Conservation (phyloP, 2,797 vertebrate species). For the Limnodromus scolopaceus region DNA sequence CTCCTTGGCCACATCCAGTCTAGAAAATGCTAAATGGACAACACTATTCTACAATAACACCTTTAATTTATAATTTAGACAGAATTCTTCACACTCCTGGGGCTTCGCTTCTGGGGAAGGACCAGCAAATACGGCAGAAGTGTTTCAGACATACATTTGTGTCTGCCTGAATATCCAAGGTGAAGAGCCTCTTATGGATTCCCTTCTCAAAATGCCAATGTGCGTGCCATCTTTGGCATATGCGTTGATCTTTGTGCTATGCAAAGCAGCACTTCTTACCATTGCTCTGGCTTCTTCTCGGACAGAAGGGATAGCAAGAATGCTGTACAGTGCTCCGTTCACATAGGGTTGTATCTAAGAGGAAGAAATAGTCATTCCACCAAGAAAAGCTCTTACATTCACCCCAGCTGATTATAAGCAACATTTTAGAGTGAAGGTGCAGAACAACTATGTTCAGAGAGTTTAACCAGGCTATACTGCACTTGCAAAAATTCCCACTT, state of each 20-base stretch:
- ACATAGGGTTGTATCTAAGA: conserved; percentile 91
- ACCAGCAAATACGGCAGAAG: neutral
- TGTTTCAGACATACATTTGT: neutral
- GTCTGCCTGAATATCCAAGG: neutral
- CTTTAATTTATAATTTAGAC: neutral
- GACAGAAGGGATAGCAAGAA: conserved; percentile 88
- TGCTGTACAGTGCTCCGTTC: conserved; percentile 94
- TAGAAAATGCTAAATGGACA: neutral
- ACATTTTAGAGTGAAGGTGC: neutral
- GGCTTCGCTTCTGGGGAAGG: neutral
- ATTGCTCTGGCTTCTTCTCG: conserved; percentile 93
- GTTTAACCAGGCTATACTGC: neutral
- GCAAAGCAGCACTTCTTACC: conserved; percentile 80
- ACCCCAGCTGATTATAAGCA: neutral
- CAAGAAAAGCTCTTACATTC: neutral
- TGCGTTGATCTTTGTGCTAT: neutral
- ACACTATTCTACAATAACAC: neutral
- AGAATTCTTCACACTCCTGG: neutral
- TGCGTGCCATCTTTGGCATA: neutral
- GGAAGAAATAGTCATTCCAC: neutral
- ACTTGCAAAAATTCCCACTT: neutral
- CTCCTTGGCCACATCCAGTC: neutral
- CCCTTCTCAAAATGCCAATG: neutral
- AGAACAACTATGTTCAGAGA: neutral
- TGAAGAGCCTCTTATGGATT: neutral